Percentiles rank a stretch among this genome's conserved stretches.
phyloP scores from a whole-genome alignment of 2,797 vertebrate genomes.

The Gorsachius magnificus region DNA sequence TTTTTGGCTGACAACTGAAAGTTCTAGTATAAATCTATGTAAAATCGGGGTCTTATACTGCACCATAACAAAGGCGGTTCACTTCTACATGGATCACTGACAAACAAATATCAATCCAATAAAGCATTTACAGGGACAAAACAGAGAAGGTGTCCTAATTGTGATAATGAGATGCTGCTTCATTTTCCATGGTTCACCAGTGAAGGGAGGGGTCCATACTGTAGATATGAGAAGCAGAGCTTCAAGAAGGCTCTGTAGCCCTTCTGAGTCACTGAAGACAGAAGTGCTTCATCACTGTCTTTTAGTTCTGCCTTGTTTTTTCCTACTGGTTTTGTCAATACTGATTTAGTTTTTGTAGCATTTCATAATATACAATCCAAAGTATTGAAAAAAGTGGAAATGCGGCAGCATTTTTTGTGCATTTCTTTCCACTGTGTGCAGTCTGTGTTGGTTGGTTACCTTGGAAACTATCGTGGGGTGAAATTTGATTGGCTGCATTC shows the following conservation, averaged over 20 bases:
- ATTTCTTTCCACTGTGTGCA: constrained; percentile 13
- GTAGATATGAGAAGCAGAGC: not conserved
- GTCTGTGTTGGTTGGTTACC: constrained; percentile 65
- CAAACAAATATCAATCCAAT: not conserved
- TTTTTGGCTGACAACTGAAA: not conserved
- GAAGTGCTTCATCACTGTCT: not conserved
- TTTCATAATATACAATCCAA: not conserved
- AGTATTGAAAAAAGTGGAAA: not conserved
- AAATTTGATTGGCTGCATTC: constrained; percentile 61
- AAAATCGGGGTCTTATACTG: not conserved
- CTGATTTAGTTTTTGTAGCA: not conserved
- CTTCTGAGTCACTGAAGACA: not conserved
- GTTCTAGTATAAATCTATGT: not conserved
- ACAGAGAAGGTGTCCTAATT: not conserved
- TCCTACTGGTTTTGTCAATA: not conserved
- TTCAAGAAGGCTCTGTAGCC: not conserved
- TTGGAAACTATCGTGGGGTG: constrained; percentile 65
- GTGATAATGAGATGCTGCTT: not conserved
- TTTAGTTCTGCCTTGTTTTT: not conserved
- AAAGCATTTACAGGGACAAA: not conserved
- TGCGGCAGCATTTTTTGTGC: not conserved
- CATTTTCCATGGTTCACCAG: not conserved
- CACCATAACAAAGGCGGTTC: not conserved
- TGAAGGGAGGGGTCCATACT: not conserved
- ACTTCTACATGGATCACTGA: not conserved